Evolutionary conservation across 2,113 vertebrate species (phyloP).

Genomic region (Pelvicachromis taeniatus): DNA sequence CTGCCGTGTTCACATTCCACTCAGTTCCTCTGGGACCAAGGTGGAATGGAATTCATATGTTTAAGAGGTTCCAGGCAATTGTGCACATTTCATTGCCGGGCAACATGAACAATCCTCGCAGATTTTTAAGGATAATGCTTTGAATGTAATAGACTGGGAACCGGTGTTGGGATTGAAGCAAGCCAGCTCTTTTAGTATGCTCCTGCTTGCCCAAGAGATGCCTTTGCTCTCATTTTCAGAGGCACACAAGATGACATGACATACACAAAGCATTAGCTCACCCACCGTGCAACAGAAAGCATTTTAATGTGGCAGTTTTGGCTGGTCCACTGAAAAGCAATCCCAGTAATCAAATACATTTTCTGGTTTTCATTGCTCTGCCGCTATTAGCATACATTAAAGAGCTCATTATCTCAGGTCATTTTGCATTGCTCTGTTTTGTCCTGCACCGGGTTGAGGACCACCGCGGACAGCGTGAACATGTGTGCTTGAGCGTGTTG

Average conservation of each 20-base stretch:
- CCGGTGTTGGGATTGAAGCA: neutral
- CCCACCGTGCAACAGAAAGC: slow-evolving; percentile 6
- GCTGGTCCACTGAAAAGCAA: slow-evolving; percentile 22
- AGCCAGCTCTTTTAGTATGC: slow-evolving; percentile 1
- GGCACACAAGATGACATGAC: slow-evolving; percentile 20
- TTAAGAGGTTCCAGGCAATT: slow-evolving; percentile 44
- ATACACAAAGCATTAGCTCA: slow-evolving; percentile 23
- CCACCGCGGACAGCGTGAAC: neutral
- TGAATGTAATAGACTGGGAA: slow-evolving; percentile 33
- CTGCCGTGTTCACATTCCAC: slow-evolving; percentile 66
- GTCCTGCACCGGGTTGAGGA: neutral
- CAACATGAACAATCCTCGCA: neutral
- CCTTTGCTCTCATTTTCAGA: slow-evolving; percentile 1
- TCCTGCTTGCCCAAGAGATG: slow-evolving; percentile 20
- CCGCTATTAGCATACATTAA: slow-evolving; percentile 45
- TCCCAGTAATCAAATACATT: slow-evolving; percentile 37
- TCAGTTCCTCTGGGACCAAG: slow-evolving; percentile 26
- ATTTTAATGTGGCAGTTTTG: slow-evolving; percentile 32
- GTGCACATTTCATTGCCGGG: slow-evolving; percentile 37
- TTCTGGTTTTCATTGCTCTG: slow-evolving; percentile 28
- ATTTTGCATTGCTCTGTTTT: slow-evolving; percentile 21
- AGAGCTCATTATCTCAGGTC: slow-evolving; percentile 27
- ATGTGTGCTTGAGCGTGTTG: neutral
- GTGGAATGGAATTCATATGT: slow-evolving; percentile 65
- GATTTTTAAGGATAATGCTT: slow-evolving; percentile 33